Evolutionary conservation across 2,888 invertebrate genomes (phyloP), one percentile per base, ranked within the genome.

Genomic region (Thera britannica): DNA sequence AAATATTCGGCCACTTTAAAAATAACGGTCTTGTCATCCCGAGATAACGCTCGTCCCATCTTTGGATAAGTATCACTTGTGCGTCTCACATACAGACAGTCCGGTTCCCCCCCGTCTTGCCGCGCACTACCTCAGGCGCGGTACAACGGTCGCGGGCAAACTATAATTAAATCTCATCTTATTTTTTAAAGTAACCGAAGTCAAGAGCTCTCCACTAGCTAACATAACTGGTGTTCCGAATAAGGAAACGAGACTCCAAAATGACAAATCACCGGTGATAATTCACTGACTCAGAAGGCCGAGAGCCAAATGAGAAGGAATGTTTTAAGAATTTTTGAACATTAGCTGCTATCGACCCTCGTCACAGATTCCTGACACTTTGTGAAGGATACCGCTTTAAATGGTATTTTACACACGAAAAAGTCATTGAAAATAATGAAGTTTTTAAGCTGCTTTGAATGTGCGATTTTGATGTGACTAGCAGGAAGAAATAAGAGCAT

Each of bases 281-380:
- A 84, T 81, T 88, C 83, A 83, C 80, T 72, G 73, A 79, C 80
- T 81, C 75, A 78, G 79, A 80, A 79, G 81, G 77, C 78, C 81
- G 82, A 81, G 79, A 78, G 79, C 80, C 80, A 88, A 88, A 88
- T 88, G 88, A 86, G 70, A 67, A 68, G 69, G 70, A 65, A 59
- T 56, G 35, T 62, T 58, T 46, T 46, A 48, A 62, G 65, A 80
- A 80, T 83, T 88, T 87, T 84, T 81, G 83, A 84, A 79, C 81
- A 81, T 85, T 84, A 79, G 68, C 79, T 73, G 77, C 83, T 81
- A 83, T 84, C 83, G 60, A 61, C 59, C 60, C 65, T 65, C 51
- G 60, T 65, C 60, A 65, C 11, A 9, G 58, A 34, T 34, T 54
- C 38, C n/a, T 65, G 65, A 61, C 65, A 61, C 35, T 65, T 56